These are phyloP conservation scores for Thereva unica DNA, from an alignment of 2,888 invertebrate species.

Conservation along the genomic window DNA sequence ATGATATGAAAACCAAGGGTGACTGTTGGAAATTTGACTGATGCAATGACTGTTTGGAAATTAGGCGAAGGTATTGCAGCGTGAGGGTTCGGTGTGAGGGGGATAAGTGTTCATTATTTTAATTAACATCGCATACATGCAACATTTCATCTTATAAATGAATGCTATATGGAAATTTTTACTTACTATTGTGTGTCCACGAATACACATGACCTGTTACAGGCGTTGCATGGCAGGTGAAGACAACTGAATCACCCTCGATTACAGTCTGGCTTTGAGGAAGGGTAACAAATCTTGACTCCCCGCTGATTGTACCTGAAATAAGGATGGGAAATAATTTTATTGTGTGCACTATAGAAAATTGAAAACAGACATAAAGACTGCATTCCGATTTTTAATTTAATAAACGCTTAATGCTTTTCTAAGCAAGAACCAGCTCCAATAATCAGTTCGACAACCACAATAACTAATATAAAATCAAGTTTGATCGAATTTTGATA, in stretches of 20 bases:
- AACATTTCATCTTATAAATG: neutral
- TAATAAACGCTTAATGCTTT: too few relatives aligned
- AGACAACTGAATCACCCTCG: constrained; percentile 54
- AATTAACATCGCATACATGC: neutral
- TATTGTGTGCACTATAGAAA: neutral
- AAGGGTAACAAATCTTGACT: constrained; percentile 52
- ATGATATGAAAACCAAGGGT: neutral
- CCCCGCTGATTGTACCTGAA: constrained; percentile 35
- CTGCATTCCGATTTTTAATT: too few relatives aligned
- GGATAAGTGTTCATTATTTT: too few relatives aligned
- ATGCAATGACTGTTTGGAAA: constrained; percentile 15
- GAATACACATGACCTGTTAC: constrained; percentile 51
- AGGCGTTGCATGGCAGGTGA: constrained; percentile 53
- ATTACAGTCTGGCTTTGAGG: constrained; percentile 55
- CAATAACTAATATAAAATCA: too few relatives aligned
- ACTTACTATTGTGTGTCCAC: constrained; percentile 56
- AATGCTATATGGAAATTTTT: constrained; percentile 3
- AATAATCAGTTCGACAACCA: too few relatives aligned
- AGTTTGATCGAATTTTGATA: too few relatives aligned
- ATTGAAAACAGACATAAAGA: too few relatives aligned
- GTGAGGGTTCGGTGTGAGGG: neutral
- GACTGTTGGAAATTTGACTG: too few relatives aligned
- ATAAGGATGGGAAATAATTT: neutral
- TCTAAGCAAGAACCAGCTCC: too few relatives aligned
- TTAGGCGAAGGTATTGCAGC: constrained; percentile 10